Conservation (phyloP, 2,888 invertebrate genomes). For the Actias luna region DNA sequence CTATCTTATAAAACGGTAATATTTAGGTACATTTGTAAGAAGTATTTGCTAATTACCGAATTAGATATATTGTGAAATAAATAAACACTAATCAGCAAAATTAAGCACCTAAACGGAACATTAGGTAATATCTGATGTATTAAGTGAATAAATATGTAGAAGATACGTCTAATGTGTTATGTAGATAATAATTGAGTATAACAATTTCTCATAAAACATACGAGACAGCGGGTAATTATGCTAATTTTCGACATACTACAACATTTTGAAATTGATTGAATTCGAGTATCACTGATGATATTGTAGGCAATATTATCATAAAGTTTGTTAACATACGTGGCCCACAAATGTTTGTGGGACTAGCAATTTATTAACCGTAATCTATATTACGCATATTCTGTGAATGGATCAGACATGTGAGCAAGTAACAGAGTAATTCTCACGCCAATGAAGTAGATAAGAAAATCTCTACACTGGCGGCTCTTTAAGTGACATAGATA, state of each 20-base stretch:
- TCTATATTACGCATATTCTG: constrained; percentile 37
- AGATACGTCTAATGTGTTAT: too few species aligned
- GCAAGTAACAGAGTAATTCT: constrained; percentile 58
- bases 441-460: constrained; percentile 50
- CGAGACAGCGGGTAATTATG: neutral
- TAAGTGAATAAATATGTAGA: neutral
- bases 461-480: neutral
- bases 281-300: too few species aligned
- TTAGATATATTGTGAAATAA: neutral
- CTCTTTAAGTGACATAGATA: neutral
- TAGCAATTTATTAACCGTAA: constrained; percentile 24
- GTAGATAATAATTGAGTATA: constrained; percentile 1
- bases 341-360: constrained; percentile 71
- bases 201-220: too few species aligned
- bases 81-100: neutral
- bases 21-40: neutral
- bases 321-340: constrained; percentile 57
- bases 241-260: neutral
- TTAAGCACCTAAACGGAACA: neutral
- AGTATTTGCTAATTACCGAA: neutral
- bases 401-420: constrained; percentile 71
- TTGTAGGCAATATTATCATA: constrained; percentile 9
- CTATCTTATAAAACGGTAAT: neutral
- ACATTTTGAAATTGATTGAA: neutral
- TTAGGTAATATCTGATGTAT: neutral